A percentile compares a stretch with the other conserved stretches of the same genome.
Evolutionary conservation across 1,140 invertebrate genomes (phyloP).

Genomic region (Hetaerina americana): DNA sequence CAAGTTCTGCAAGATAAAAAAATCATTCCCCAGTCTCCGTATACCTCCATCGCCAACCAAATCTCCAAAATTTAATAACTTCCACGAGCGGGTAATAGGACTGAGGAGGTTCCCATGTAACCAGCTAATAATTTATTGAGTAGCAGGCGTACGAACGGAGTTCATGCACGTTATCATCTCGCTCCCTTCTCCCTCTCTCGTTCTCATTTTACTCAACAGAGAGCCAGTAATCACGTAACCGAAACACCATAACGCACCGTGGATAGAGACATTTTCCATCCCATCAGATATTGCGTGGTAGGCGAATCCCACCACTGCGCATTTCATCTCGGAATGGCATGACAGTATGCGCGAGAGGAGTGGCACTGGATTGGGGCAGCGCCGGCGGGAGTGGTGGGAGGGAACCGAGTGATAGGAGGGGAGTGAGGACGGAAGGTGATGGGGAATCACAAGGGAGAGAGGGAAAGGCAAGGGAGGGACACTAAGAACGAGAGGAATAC

Average conservation of each 20-base stretch:
- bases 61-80: neutral
- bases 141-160: neutral
- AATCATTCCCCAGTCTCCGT: too few relatives aligned
- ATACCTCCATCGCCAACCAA: too few relatives aligned
- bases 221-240: neutral
- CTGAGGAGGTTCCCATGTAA: neutral
- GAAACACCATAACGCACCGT: neutral
- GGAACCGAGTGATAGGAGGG: too few relatives aligned
- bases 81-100: neutral
- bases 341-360: neutral
- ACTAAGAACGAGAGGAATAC: too few relatives aligned
- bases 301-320: neutral
- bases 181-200: neutral
- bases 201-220: too few relatives aligned
- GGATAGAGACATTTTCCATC: neutral
- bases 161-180: neutral
- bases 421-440: too few relatives aligned
- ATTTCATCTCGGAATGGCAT: neutral
- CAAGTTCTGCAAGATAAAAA: too few relatives aligned
- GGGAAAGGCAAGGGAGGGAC: too few relatives aligned
- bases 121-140: neutral
- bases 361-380: neutral
- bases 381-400: neutral
- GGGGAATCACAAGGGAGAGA: too few relatives aligned
- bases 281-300: neutral